These are phyloP conservation scores for Sarotherodon lohbergeri DNA, from an alignment of 2,113 vertebrate species.

Conservation along the genomic window DNA sequence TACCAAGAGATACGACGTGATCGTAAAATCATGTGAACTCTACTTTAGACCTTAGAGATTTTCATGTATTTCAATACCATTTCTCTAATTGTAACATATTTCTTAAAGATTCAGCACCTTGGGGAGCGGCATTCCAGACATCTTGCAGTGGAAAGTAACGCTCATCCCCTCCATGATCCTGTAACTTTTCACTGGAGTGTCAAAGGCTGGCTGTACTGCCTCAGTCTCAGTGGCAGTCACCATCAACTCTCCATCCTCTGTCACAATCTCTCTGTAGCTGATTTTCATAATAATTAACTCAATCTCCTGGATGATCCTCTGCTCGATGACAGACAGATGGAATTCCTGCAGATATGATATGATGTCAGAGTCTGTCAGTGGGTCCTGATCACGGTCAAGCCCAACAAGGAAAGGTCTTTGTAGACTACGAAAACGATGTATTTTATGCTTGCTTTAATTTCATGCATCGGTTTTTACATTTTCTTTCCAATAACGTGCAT, in stretches of 20 bases:
- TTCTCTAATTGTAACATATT: neutral
- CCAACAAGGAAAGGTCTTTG: neutral
- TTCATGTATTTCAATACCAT: neutral
- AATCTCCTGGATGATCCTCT: slow-evolving; percentile 89
- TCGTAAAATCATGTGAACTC: neutral
- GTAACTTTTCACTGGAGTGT: slow-evolving; percentile 88
- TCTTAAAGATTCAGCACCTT: slow-evolving; percentile 63
- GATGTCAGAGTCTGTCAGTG: neutral
- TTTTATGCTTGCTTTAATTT: neutral
- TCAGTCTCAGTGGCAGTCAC: slow-evolving; percentile 80
- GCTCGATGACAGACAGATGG: slow-evolving; percentile 89
- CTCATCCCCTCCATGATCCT: slow-evolving; percentile 90
- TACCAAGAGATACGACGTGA: slow-evolving; percentile 23
- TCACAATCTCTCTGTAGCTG: slow-evolving; percentile 85
- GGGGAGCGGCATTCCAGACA: slow-evolving; percentile 85
- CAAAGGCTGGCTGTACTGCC: slow-evolving; percentile 82
- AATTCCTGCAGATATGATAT: slow-evolving; percentile 77
- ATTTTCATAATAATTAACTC: slow-evolving; percentile 88
- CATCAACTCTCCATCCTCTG: slow-evolving; percentile 88
- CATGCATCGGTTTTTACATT: neutral
- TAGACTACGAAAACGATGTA: neutral
- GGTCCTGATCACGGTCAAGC: neutral
- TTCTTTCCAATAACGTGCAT: neutral
- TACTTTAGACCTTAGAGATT: neutral
- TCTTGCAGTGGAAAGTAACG: slow-evolving; percentile 94